Evolutionary conservation across 1,140 invertebrate genomes (phyloP), one percentile per base, ranked within the genome.

Genomic region (Elymnias hypermnestra): DNA sequence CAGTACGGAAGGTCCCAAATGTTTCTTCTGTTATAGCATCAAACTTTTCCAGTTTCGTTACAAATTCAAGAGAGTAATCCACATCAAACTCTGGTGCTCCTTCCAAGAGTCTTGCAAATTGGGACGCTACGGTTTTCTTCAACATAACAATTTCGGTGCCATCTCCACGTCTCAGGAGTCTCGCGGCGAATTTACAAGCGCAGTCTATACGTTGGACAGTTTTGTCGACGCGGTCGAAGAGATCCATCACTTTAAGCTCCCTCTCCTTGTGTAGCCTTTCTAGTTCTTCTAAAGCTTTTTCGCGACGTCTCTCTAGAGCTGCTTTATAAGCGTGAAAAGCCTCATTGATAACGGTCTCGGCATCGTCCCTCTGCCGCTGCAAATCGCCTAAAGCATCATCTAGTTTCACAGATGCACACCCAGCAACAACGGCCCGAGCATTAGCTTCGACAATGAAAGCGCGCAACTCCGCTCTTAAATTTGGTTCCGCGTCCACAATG

Each of bases 191-290:
- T 57, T 93, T 92, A 57, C 92, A 94, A 9, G 94, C 95, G 72
- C 94, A 92, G 66, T 96, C 93, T 46, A 97, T 92, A 61, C 91
- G 92, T 49, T 93, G 94, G 50, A 92, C 90, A 2, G 90, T 92
- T 72, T 94, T 93, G 68, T 94, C 92, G 33, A 96, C 88, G 49
- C 89, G 89, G 78, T 96, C 92, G 67, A 94, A 93, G 21, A 93
- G 87, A 60, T 96, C 94, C 94, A 96, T 96, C 12, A 96, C 91
- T 75, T 93, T 92, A 2, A 97, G 85, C 79, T 97, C 95, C 54
- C 94, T 90, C 63, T 93, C 90, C 17, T 92, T 94, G 72, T 97
- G 95, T 35, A 96, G 77, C 55, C 90, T 88, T 57, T 94, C 92
- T 9, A 97, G 87, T 67, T 96, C 92, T 48, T 91, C 88, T 1